Percentiles rank a stretch among this genome's conserved stretches.
These are phyloP conservation scores for Coreius guichenoti DNA, from an alignment of 2,797 vertebrate genomes.

Conservation along the genomic window DNA sequence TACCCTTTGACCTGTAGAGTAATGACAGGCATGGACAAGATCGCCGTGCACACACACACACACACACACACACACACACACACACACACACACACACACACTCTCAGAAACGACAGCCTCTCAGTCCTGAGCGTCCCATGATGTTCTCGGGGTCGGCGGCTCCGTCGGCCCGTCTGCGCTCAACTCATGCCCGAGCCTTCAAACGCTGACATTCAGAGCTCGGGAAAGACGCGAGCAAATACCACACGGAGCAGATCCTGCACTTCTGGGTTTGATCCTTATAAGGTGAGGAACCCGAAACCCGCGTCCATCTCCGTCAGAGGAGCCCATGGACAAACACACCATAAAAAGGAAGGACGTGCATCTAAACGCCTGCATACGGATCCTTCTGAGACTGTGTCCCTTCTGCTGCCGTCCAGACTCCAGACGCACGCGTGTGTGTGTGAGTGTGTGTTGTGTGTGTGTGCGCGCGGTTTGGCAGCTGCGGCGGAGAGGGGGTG, in stretches of 20 bases:
- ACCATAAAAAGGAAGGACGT: background rate
- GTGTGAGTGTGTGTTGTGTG: slow-evolving; percentile 50
- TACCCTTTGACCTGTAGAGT: slow-evolving; percentile 59
- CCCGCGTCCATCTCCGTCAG: background rate
- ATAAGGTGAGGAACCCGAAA: slow-evolving; percentile 34
- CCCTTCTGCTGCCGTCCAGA: slow-evolving; percentile 52
- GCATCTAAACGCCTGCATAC: background rate
- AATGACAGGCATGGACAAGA: slow-evolving; percentile 57
- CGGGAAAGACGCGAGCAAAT: background rate
- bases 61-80: too few species aligned
- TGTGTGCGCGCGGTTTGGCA: slow-evolving; percentile 49
- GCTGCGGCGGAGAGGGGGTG: slow-evolving; percentile 55
- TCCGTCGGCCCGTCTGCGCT: slow-evolving; percentile 22
- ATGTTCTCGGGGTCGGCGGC: slow-evolving; percentile 3
- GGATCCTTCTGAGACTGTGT: background rate
- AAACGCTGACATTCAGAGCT: slow-evolving; percentile 47
- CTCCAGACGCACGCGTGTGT: slow-evolving; percentile 26
- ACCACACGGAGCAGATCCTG: background rate
- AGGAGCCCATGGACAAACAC: background rate
- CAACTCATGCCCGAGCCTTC: background rate
- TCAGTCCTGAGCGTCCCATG: background rate
- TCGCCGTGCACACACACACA: background rate
- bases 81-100: background rate
- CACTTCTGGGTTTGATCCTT: slow-evolving; percentile 27
- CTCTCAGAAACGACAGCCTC: background rate